These are phyloP conservation scores for Uropetala carovei DNA, from an alignment of 2,888 invertebrate genomes.

Conservation along the genomic window DNA sequence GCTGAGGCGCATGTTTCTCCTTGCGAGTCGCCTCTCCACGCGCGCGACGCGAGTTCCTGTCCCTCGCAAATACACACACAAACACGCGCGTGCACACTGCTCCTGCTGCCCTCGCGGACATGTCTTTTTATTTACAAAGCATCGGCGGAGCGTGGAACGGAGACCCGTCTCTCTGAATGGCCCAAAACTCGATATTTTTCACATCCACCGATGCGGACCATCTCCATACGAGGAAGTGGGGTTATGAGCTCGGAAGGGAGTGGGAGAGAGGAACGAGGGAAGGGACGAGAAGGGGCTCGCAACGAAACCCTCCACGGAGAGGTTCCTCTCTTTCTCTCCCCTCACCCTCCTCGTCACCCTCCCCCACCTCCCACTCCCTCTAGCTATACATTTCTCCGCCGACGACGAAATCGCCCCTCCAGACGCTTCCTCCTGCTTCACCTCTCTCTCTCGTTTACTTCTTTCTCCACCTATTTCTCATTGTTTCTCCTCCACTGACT, in stretches of 20 bases:
- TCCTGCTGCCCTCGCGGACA: neutral
- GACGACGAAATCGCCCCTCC: neutral
- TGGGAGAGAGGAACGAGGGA: neutral
- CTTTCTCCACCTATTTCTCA: neutral
- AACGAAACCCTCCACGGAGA: neutral
- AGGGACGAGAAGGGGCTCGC: neutral
- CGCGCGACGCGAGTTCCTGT: neutral
- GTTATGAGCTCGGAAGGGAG: neutral
- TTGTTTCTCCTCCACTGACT: neutral
- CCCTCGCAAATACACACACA: neutral
- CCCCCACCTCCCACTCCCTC: neutral
- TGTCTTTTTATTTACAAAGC: constrained; percentile 28
- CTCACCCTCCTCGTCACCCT: neutral
- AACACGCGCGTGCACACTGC: too few relatives aligned
- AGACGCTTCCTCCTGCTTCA: neutral
- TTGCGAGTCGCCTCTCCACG: neutral
- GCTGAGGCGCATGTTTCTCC: neutral
- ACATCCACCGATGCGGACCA: neutral
- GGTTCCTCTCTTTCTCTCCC: neutral
- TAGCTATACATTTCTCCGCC: neutral
- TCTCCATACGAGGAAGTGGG: neutral
- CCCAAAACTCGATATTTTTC: constrained; percentile 23
- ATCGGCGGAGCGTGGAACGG: neutral
- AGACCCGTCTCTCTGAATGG: neutral
- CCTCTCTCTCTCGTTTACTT: neutral